These are phyloP conservation scores for Petaurus breviceps DNA, from an alignment of 2,113 vertebrate genomes.

Conservation along the genomic window DNA sequence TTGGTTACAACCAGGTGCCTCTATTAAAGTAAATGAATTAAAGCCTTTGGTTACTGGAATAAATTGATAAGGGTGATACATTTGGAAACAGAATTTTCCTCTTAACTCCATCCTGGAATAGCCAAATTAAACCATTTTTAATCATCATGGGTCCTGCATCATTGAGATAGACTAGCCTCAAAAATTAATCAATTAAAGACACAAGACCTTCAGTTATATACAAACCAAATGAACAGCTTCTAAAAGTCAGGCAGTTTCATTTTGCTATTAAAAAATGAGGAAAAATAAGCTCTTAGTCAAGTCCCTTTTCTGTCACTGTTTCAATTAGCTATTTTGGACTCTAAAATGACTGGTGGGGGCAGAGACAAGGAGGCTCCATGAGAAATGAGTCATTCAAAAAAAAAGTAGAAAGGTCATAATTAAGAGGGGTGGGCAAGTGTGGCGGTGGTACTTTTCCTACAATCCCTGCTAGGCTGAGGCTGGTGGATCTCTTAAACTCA, in stretches of 20 bases:
- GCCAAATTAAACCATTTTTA: background rate
- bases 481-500: background rate
- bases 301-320: background rate
- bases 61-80: constrained; percentile 18
- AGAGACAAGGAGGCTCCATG: background rate
- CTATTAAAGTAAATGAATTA: constrained; percentile 18
- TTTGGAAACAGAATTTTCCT: constrained; percentile 3
- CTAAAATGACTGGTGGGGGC: background rate
- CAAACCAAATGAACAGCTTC: background rate
- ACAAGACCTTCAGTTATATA: background rate
- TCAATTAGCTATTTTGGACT: background rate
- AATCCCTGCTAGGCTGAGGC: background rate
- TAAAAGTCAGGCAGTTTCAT: background rate
- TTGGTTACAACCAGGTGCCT: background rate
- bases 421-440: background rate
- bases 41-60: constrained; percentile 36
- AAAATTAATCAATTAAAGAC: constrained; percentile 1
- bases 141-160: background rate
- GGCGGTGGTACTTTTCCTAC: background rate
- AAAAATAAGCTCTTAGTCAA: constrained; percentile 17
- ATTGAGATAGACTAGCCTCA: constrained; percentile 9
- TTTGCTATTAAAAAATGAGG: constrained; percentile 50
- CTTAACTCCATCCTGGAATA: constrained; percentile 20
- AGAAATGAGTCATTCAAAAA: constrained; percentile 22
- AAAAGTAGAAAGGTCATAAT: background rate